Evolutionary conservation across 2,113 vertebrate genomes (phyloP).

Genomic region (Actenoides lindsayi): DNA sequence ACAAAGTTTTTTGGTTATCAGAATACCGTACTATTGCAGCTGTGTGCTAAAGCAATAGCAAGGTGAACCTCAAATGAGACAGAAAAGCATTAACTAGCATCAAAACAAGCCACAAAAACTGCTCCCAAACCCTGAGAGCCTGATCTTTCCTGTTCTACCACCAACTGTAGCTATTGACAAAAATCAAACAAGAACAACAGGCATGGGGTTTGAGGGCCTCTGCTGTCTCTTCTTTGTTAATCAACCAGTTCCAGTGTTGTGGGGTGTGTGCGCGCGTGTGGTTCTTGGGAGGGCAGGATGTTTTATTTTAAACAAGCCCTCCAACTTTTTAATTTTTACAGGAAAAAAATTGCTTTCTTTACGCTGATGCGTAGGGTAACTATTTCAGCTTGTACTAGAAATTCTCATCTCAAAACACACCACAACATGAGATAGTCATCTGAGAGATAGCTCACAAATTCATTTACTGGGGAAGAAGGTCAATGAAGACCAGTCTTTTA

Average conservation of each 20-base stretch:
- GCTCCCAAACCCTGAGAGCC: neutral
- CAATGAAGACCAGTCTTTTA: neutral
- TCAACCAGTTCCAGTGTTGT: rapidly evolving
- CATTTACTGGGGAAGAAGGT: neutral
- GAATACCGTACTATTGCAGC: neutral
- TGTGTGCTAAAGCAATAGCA: neutral
- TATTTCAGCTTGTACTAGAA: neutral
- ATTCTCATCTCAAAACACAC: rapidly evolving
- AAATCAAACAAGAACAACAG: neutral
- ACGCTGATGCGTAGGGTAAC: neutral
- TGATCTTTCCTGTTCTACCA: neutral
- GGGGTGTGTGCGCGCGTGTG: no score
- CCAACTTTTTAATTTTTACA: neutral
- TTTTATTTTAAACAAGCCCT: neutral
- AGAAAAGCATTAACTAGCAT: neutral
- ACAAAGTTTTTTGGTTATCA: neutral
- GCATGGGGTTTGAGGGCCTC: rapidly evolving
- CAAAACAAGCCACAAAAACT: neutral
- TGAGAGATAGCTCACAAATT: neutral
- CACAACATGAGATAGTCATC: neutral
- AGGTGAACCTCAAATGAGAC: neutral
- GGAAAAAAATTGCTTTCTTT: neutral
- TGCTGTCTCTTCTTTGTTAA: neutral
- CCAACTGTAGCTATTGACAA: neutral
- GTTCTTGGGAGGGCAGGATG: rapidly evolving